phyloP scores from a whole-genome alignment of 2,888 invertebrate species.

The Cephus spinipes region DNA sequence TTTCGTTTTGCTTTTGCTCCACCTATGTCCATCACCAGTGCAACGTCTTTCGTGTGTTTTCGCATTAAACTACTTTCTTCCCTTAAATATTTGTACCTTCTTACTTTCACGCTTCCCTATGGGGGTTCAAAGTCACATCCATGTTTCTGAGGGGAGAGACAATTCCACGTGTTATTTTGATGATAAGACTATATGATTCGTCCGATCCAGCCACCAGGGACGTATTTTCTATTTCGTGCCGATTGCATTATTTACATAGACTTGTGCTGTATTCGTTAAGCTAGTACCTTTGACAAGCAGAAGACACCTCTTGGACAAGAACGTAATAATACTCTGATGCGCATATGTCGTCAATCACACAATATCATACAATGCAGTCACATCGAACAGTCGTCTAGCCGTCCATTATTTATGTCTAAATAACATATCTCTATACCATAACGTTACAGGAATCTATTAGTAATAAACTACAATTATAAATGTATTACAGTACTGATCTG shows the following conservation, averaged over 20 bases:
- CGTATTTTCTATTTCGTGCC: constrained; percentile 33
- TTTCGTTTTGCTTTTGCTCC: constrained; percentile 25
- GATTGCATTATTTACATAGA: constrained; percentile 42
- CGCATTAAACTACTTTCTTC: not conserved
- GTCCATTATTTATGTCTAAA: not conserved
- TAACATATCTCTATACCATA: not conserved
- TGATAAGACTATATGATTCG: constrained; percentile 28
- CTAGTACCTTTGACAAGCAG: constrained; percentile 29
- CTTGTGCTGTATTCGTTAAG: constrained; percentile 25
- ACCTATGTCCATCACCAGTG: constrained; percentile 55
- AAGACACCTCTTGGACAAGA: constrained; percentile 55
- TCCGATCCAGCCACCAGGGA: constrained; percentile 46
- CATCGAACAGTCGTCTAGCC: not conserved
- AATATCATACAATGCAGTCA: constrained; percentile 6
- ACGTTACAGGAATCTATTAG: not conserved
- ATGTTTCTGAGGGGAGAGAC: constrained; percentile 53
- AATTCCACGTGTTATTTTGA: constrained; percentile 37
- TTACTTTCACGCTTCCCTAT: not conserved
- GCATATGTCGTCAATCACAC: not conserved
- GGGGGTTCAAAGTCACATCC: not conserved
- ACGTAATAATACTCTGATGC: constrained; percentile 22
- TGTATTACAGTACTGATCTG: not conserved
- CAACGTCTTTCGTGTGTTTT: constrained; percentile 17
- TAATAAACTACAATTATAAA: not conserved
- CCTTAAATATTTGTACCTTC: not conserved